A percentile compares a stretch with the other conserved stretches of the same genome.
Conservation (phyloP, 64 coral and sea anemone genomes). For the Montipora foliosa region DNA sequence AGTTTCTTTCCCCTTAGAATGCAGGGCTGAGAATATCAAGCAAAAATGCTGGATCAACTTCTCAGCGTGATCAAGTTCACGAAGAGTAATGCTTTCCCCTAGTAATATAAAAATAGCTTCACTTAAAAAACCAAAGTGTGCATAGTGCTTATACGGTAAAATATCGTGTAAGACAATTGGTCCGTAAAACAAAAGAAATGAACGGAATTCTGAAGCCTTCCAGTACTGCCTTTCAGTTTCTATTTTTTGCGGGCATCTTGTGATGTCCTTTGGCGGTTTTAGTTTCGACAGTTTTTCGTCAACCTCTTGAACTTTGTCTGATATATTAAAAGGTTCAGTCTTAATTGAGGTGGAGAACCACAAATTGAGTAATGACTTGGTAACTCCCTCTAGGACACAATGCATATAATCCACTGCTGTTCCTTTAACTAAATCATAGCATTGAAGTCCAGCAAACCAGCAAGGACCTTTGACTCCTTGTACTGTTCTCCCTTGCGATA, state of each 20-base stretch:
- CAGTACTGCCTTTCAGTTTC: too few species aligned
- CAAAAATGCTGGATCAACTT: too few species aligned
- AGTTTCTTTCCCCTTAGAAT: too few species aligned
- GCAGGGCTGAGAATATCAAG: too few species aligned
- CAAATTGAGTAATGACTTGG: background rate
- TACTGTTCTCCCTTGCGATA: background rate
- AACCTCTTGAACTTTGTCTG: conserved; percentile 2
- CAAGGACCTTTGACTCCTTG: conserved; percentile 48
- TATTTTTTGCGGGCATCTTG: background rate
- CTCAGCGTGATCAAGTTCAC: too few species aligned
- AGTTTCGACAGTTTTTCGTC: conserved; percentile 2
- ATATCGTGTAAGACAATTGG: too few species aligned
- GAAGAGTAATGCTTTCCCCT: background rate
- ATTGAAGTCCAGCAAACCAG: conserved; percentile 57
- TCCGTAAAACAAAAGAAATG: too few species aligned
- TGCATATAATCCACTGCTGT: conserved; percentile 70
- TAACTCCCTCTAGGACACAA: conserved; percentile 58
- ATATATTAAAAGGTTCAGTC: conserved; percentile 55
- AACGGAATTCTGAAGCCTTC: too few species aligned
- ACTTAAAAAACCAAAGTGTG: conserved; percentile 10
- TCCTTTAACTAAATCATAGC: conserved; percentile 47
- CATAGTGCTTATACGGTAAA: too few species aligned
- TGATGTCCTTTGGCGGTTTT: conserved; percentile 56
- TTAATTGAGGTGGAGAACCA: conserved; percentile 30
- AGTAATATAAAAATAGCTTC: conserved; percentile 64